Base-by-base conservation (phyloP, 2,113 vertebrate species). In the Oryzias woworae region DNA sequence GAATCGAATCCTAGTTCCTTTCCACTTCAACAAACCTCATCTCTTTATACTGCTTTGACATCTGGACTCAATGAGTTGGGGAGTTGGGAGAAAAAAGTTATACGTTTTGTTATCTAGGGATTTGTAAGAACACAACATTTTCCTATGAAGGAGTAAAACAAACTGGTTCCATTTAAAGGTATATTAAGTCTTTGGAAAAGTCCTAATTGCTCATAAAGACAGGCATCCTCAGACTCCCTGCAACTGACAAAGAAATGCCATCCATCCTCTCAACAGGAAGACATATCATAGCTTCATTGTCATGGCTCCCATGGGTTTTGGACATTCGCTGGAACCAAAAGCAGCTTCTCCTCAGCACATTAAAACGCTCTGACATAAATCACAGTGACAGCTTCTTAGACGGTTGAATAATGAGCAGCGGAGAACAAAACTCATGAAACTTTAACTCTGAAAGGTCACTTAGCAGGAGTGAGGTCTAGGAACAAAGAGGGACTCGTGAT, bases 311-410 rank as follows among this genome's bases (percentile, higher is more conserved):
- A 55, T 61, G 79, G 69, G 77, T 61, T 78, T 82, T 55, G 58
- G 69, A 63, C 66, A 70, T 80, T 80, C 62, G 77, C 69, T 58
- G 28, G 57, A 80, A 66, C 69, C 42, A 66, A 68, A 77, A 71
- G 64, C 54, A 75, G 64, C 61, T 70, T 70, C 69, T 61, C 69
- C 70, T 67, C 62, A 24, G 75, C 82, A 82, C 78, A 87, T 85
- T 85, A 87, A 85, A 87, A 69, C 50, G 57, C 73, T 61, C 62
- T 71, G 81, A 83, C 81, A 85, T 87, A 77, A 80, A 87, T 88
- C 84, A 82, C 77, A 69, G 77, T 62, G 84, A 84, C 85, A 81
- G 82, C 80, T 66, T 75, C 60, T 75, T 44, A 73, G 78, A 81
- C 70, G 75, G 81, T 65, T 31, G 67, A 80, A 73, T 81, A 85